A percentile compares a stretch with the other conserved stretches of the same genome.
These are phyloP conservation scores for Hylaeus volcanicus DNA, from an alignment of 1,140 invertebrate genomes.

Conservation along the genomic window DNA sequence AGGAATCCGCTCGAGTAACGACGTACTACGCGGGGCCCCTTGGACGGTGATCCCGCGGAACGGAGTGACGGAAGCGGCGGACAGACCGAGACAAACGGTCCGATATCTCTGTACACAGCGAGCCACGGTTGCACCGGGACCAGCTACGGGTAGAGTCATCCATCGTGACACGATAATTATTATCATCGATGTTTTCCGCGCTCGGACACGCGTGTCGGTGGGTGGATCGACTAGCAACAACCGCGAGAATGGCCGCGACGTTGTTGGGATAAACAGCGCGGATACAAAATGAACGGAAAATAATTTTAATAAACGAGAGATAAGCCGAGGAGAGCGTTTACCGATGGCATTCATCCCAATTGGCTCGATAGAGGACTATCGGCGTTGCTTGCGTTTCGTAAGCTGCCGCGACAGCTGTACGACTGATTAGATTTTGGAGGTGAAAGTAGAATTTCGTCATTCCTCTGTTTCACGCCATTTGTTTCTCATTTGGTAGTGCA, in stretches of 20 bases:
- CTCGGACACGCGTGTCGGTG: not conserved
- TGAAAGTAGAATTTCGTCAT: too few relatives aligned
- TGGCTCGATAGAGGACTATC: too few relatives aligned
- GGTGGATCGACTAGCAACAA: not conserved
- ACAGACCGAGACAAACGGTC: constrained; percentile 69
- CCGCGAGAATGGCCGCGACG: not conserved
- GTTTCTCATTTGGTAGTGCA: too few relatives aligned
- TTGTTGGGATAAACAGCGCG: not conserved
- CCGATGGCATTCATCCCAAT: too few relatives aligned
- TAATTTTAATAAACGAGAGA: too few relatives aligned
- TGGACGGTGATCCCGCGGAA: constrained; percentile 17
- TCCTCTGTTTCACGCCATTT: too few relatives aligned
- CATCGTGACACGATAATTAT: constrained; percentile 47
- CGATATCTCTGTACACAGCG: constrained; percentile 55
- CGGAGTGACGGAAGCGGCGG: constrained; percentile 52
- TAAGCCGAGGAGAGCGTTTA: too few relatives aligned
- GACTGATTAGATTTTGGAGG: too few relatives aligned
- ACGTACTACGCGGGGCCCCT: constrained; percentile 27
- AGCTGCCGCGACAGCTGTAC: too few relatives aligned
- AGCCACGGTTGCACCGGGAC: not conserved
- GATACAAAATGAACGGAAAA: not conserved
- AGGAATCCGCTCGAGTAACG: constrained; percentile 62
- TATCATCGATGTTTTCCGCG: constrained; percentile 26
- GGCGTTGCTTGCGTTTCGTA: too few relatives aligned
- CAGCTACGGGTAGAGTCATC: constrained; percentile 36